Evolutionary conservation across 2,113 vertebrate genomes (phyloP).

Genomic region (Scophthalmus maximus): DNA sequence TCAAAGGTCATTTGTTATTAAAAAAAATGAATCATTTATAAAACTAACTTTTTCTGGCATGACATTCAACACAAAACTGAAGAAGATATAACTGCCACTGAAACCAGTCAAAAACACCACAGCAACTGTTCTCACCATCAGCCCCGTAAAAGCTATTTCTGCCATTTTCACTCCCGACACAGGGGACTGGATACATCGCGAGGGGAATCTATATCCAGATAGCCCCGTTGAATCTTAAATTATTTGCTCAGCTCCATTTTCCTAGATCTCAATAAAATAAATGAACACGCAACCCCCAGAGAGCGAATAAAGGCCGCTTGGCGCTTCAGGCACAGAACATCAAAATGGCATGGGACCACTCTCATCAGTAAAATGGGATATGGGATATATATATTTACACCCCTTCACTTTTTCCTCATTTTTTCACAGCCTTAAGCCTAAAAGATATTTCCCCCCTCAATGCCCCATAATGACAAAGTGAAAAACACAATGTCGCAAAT

Average conservation of each 20-base stretch:
- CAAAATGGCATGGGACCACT: constrained; percentile 42
- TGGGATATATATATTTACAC: neutral
- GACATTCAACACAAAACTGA: constrained; percentile 7
- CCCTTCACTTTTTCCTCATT: neutral
- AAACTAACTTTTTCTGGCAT: constrained; percentile 18
- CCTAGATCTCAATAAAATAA: constrained; percentile 66
- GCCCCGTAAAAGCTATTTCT: constrained; percentile 48
- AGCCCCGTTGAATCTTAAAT: constrained; percentile 42
- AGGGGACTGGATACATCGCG: constrained; percentile 47
- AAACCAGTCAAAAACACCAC: constrained; percentile 8
- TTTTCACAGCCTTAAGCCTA: neutral
- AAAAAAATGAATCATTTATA: too few relatives aligned
- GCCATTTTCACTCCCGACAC: constrained; percentile 37
- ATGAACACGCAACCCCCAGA: constrained; percentile 54
- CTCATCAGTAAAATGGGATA: constrained; percentile 37
- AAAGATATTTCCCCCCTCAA: neutral
- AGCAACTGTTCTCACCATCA: constrained; percentile 11
- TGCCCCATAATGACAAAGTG: neutral
- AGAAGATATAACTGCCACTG: constrained; percentile 10
- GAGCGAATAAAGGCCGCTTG: constrained; percentile 48
- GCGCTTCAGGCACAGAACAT: constrained; percentile 36
- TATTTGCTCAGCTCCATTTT: constrained; percentile 55
- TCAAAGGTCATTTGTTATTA: constrained; percentile 32
- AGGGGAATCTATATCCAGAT: constrained; percentile 56
- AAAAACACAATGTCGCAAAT: neutral